Conservation (phyloP, 1,140 invertebrate genomes). For the Drosophila sp. region DNA sequence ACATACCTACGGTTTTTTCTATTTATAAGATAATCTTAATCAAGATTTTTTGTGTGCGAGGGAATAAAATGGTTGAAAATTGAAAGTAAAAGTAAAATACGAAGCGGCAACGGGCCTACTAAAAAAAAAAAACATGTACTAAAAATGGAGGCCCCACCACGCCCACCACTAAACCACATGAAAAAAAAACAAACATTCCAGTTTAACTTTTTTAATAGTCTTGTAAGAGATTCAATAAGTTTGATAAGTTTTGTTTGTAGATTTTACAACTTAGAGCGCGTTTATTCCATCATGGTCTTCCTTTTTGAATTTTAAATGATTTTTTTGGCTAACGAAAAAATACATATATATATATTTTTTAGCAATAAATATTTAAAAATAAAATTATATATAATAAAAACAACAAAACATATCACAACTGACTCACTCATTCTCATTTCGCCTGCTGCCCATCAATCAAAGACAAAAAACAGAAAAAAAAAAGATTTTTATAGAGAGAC, state of each 20-base stretch:
- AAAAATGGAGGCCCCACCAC: slow-evolving; percentile 3
- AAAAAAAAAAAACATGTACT: slow-evolving; percentile 4
- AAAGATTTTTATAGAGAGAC: slow-evolving; percentile 39
- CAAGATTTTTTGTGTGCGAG: slow-evolving; percentile 53
- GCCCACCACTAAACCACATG: slow-evolving; percentile 11
- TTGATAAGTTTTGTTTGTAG: slow-evolving; percentile 34
- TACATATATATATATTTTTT: slow-evolving; percentile 20
- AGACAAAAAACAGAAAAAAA: slow-evolving; percentile 29
- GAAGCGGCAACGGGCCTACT: slow-evolving; percentile 13
- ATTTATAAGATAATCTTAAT: slow-evolving; percentile 62
- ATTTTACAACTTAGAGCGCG: slow-evolving; percentile 36
- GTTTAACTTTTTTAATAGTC: slow-evolving; percentile 54
- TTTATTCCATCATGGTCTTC: slow-evolving; percentile 69
- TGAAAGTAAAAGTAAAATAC: slow-evolving; percentile 53
- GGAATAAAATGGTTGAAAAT: slow-evolving; percentile 76
- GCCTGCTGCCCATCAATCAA: slow-evolving; percentile 62
- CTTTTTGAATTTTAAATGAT: slow-evolving; percentile 72
- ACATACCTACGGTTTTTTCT: slow-evolving; percentile 44
- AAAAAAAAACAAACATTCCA: slow-evolving; percentile 56
- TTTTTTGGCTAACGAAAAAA: slow-evolving; percentile 38
- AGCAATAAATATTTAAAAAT: slow-evolving; percentile 60
- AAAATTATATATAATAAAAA: slow-evolving; percentile 59
- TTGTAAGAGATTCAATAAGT: slow-evolving; percentile 7
- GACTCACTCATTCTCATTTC: slow-evolving; percentile 54
- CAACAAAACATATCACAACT: slow-evolving; percentile 29